Conservation (phyloP, 2,113 vertebrate species). For the Athene cunicularia region DNA sequence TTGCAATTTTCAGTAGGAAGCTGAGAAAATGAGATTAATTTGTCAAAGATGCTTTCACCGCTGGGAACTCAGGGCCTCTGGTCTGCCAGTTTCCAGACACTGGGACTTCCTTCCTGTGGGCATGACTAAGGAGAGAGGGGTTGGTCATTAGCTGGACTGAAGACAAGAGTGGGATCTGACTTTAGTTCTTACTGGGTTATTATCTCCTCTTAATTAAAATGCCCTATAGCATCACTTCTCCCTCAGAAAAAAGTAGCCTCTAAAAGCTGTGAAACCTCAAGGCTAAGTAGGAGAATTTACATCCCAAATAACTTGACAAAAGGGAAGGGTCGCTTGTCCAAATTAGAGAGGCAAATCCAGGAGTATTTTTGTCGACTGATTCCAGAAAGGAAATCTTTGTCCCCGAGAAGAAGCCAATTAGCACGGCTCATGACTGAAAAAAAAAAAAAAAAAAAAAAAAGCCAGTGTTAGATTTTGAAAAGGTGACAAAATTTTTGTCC, state of each 20-base stretch:
- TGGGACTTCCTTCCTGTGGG: not conserved
- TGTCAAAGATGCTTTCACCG: not conserved
- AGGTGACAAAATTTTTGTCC: not conserved
- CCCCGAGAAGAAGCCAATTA: not conserved
- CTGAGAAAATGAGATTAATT: constrained; percentile 5
- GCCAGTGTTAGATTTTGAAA: not conserved
- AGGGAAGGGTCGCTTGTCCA: not conserved
- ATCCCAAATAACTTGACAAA: not conserved
- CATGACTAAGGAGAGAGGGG: not conserved
- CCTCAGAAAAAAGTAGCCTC: not conserved
- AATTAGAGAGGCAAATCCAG: not conserved
- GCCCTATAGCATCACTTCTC: not conserved
- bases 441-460: not conserved
- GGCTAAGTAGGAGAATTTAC: not conserved
- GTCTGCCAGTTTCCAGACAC: not conserved
- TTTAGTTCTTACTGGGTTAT: not conserved
- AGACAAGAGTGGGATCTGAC: not conserved
- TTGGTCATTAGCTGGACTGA: constrained; percentile 2
- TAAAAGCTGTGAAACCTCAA: not conserved
- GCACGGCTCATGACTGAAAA: not conserved
- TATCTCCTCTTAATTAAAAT: constrained; percentile 29
- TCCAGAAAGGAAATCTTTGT: constrained; percentile 3
- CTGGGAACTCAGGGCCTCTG: not conserved
- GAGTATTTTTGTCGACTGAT: not conserved
- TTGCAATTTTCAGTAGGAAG: not conserved